phyloP scores from a whole-genome alignment of 2,888 invertebrate species.

The Meghimatium bilineatum region DNA sequence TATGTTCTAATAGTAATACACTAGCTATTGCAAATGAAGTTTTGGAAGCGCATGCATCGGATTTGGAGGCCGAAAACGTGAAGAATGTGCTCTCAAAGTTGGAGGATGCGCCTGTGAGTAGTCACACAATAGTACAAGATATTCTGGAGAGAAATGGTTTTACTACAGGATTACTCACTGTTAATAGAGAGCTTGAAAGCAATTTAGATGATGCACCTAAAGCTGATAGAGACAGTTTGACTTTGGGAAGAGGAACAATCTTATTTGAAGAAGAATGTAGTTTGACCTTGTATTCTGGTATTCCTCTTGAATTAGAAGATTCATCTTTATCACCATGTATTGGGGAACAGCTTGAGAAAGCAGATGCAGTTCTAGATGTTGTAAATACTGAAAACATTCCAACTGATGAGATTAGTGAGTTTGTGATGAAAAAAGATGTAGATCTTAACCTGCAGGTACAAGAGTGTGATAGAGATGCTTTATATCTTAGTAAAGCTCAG shows the following conservation, averaged over 20 bases:
- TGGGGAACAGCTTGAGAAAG: background rate
- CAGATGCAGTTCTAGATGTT: background rate
- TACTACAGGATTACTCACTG: conserved; percentile 24
- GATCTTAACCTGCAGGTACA: conserved; percentile 17
- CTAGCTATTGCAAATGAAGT: background rate
- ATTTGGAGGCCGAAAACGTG: background rate
- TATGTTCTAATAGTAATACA: background rate
- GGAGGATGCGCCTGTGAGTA: background rate
- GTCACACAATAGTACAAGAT: background rate
- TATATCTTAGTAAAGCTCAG: background rate
- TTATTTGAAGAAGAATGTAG: conserved; percentile 5
- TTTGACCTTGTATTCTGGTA: background rate
- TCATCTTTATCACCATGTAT: background rate
- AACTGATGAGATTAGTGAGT: background rate
- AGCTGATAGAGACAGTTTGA: conserved; percentile 14
- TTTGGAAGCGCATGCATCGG: background rate
- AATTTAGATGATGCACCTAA: conserved; percentile 29
- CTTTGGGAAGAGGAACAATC: background rate
- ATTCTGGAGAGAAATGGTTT: background rate
- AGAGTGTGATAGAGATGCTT: conserved; percentile 34
- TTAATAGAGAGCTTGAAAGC: conserved; percentile 8
- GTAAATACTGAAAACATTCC: background rate
- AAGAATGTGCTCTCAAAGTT: background rate
- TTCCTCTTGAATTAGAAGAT: background rate
- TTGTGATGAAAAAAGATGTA: background rate